phyloP scores from a whole-genome alignment of 2,797 vertebrate species.

The Anguilla obscura region DNA sequence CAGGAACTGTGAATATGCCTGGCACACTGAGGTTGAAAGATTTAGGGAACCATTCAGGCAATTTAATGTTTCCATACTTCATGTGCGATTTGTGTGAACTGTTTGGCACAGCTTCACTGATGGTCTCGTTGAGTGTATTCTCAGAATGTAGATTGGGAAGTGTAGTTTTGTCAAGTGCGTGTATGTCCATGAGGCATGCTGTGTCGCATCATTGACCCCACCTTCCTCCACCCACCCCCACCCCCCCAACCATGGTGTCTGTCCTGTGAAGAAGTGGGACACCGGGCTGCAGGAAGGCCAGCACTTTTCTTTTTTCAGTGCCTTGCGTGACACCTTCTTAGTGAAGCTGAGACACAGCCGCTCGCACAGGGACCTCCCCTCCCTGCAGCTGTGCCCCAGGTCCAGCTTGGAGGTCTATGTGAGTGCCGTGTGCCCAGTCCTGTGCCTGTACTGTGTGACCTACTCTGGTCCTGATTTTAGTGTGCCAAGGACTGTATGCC shows the following conservation, averaged over 20 bases:
- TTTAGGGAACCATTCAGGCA: not conserved
- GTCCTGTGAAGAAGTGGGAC: conserved; percentile 83
- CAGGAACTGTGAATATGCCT: not conserved
- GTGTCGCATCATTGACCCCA: not conserved
- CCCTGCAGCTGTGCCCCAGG: conserved; percentile 86
- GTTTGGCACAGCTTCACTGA: not conserved
- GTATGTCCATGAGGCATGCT: conserved; percentile 18
- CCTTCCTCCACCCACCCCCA: not conserved
- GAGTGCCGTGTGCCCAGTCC: conserved; percentile 69
- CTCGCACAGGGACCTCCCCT: conserved; percentile 94
- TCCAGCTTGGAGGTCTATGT: conserved; percentile 93
- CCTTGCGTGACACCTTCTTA: conserved; percentile 90
- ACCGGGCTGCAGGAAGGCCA: conserved; percentile 81
- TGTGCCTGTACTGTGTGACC: conserved; percentile 15
- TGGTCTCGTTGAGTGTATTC: not conserved
- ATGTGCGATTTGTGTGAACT: not conserved
- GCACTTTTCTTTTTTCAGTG: conserved; percentile 86
- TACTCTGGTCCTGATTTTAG: conserved; percentile 8
- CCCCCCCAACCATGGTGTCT: conserved; percentile 58
- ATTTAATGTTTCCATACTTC: not conserved
- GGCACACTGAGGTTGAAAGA: not conserved
- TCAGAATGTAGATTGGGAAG: not conserved
- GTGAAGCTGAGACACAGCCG: conserved; percentile 93
- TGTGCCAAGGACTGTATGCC: not conserved
- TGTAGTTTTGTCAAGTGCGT: conserved; percentile 20